Evolutionary conservation across 2,113 vertebrate genomes (phyloP).

Genomic region (Dipodomys spectabilis): DNA sequence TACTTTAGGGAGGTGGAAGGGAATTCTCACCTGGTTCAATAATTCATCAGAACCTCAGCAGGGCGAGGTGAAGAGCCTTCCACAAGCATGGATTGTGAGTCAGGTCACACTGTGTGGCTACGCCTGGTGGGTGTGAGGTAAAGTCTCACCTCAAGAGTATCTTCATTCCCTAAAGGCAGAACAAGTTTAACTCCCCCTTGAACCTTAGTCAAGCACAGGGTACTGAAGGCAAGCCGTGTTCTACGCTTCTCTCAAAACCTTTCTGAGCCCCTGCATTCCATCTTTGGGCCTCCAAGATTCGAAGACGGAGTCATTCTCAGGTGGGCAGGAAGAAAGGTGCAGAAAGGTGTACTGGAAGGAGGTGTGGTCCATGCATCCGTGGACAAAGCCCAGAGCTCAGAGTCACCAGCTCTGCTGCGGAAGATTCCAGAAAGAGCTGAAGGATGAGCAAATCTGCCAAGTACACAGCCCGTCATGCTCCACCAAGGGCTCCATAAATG

Average conservation of each 20-base stretch:
- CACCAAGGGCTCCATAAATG: not conserved
- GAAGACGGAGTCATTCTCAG: not conserved
- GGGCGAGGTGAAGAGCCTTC: not conserved
- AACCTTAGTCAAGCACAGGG: not conserved
- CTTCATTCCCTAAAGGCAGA: not conserved
- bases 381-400: not conserved
- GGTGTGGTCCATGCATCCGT: not conserved
- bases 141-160: not conserved
- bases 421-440: not conserved
- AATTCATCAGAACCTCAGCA: slow-evolving; percentile 41
- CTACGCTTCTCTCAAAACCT: not conserved
- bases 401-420: not conserved
- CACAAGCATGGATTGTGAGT: not conserved
- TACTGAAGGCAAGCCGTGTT: not conserved
- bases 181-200: not conserved
- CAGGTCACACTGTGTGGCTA: not conserved
- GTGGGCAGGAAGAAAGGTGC: not conserved
- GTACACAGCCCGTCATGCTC: not conserved
- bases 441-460: not conserved
- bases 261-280: not conserved
- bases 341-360: not conserved
- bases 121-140: not conserved
- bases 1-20: slow-evolving; percentile 7
- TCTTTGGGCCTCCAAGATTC: not conserved
- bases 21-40: slow-evolving; percentile 50